Base-by-base conservation (phyloP, 2,888 invertebrate genomes). In the Tinea semifulvella region DNA sequence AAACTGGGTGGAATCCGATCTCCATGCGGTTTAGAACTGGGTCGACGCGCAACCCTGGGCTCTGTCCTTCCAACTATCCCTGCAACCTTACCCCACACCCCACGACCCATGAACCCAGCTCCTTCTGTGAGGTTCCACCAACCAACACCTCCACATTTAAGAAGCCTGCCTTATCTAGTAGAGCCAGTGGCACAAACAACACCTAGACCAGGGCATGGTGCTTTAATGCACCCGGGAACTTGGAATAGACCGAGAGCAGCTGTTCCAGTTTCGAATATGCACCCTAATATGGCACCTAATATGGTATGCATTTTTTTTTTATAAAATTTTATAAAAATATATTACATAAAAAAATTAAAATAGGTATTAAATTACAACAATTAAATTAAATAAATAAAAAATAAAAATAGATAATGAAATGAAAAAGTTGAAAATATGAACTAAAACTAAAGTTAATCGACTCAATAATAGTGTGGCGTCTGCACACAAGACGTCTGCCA, bases 161-260 rank as follows among this genome's bases (percentile, higher is more conserved):
- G 74, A 48, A 74, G 71, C 52, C 66, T 73, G 70, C 80, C 76
- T 22, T 76, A 65, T 50, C 55, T 77, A 36, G 62, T 68, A 31
- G 60, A 65, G 40, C 59, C 60, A 20, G 35, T 16, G n/a, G 44
- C 48, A n/a, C 67, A 64, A 36, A 59, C 60, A 36, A n/a, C n/a
- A 2, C 11, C 40, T 11, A 22, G 40, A 22, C 40, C 40, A 11
- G 22, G 2, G n/a, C 60, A 63, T 10, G 46, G 55, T 4, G 65
- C 70, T 2, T 47, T 71, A 45, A 63, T 65, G 19, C 74, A 68
- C 46, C 49, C 61, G 26, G 57, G 66, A 40, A 50, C 63, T 3
- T 77, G 79, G 79, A 64, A 58, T 22, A 61, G 68, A 22, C 67
- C 62, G n/a, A 65, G 74, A 3, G 58, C 61, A 1, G 65, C 76